Base-by-base conservation (phyloP, 2,888 invertebrate genomes). In the Hirtodrosophila cameraria region DNA sequence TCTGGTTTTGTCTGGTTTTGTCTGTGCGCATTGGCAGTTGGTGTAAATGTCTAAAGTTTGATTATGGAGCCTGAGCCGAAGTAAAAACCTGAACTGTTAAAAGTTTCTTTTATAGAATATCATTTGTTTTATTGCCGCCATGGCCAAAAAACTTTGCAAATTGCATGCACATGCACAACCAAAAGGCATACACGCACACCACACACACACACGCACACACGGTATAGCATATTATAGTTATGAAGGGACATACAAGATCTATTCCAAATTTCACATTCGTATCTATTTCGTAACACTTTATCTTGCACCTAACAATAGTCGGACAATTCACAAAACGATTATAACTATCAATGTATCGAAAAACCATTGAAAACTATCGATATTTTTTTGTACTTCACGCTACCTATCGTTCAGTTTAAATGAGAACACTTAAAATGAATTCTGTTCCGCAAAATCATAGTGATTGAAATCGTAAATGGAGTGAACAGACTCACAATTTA, bases 71-170 rank as follows among this genome's bases (percentile, higher is more conserved):
- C 70, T 31, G n/a, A n/a, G 18, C 7, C 49, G 45, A 62, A 60
- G 43, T 53, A 33, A 61, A 64, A 75, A 72, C 57, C 74, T 70
- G 67, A 70, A 69, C 71, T 70, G 58, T 57, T 58, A 52, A 81
- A 81, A 83, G 66, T 77, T 82, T 84, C 75, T 67, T 70, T 58
- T 68, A 60, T 70, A 65, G 81, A 81, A 80, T 75, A 69, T 73
- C 78, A 75, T 84, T 84, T 84, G 78, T 84, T 82, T 84, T 82
- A 84, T 84, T 75, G 71, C 68, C 66, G 65, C 58, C 61, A 74
- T 61, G 54, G 63, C 64, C 43, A 54, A 73, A 74, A 84, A 80
- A 60, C 67, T 81, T 68, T 69, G 52, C 73, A 81, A 82, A 84
- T 84, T 81, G 73, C 78, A 70, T 66, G 61, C 73, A 60, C 59